Conservation (phyloP, 2,888 invertebrate genomes). For the Lasioglossum vierecki region DNA sequence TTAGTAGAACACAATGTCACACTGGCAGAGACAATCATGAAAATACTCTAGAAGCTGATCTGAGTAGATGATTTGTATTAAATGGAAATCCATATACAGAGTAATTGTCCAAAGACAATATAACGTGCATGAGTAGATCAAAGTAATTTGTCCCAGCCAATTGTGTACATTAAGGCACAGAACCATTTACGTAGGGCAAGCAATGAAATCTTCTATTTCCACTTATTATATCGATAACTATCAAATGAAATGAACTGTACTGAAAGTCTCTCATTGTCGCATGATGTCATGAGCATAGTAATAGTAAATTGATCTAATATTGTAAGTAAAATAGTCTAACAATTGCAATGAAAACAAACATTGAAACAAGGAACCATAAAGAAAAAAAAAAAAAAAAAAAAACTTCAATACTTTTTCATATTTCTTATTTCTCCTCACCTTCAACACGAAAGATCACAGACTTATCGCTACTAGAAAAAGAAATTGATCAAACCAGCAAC, state of each 20-base stretch:
- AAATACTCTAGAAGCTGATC: slow-evolving; percentile 32
- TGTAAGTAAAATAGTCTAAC: slow-evolving; percentile 73
- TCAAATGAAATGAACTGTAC: slow-evolving; percentile 51
- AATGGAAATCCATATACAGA: slow-evolving; percentile 9
- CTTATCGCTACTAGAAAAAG: slow-evolving; percentile 39
- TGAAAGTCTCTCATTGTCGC: slow-evolving; percentile 58
- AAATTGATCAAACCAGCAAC: slow-evolving; percentile 76
- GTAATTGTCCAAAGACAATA: slow-evolving; percentile 19
- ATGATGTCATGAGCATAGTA: slow-evolving; percentile 59
- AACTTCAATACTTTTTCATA: slow-evolving; percentile 66
- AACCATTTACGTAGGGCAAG: slow-evolving; percentile 34
- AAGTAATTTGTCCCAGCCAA: slow-evolving; percentile 50
- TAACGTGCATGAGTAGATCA: slow-evolving; percentile 25
- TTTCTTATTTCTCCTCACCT: slow-evolving; percentile 77
- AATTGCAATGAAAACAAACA: slow-evolving; percentile 62
- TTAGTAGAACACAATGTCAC: slow-evolving; percentile 59
- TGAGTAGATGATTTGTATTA: slow-evolving; percentile 18
- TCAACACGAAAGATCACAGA: slow-evolving; percentile 64
- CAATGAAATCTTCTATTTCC: slow-evolving; percentile 41
- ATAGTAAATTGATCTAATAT: slow-evolving; percentile 68
- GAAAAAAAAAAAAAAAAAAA: slow-evolving; percentile 61
- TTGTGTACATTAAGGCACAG: slow-evolving; percentile 56
- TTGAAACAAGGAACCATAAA: slow-evolving; percentile 64
- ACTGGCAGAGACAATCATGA: slow-evolving; percentile 67
- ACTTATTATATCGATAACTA: slow-evolving; percentile 45